These are phyloP conservation scores for Trididemnum clinides DNA, from an alignment of 23 tunicate genomes.

Conservation along the genomic window DNA sequence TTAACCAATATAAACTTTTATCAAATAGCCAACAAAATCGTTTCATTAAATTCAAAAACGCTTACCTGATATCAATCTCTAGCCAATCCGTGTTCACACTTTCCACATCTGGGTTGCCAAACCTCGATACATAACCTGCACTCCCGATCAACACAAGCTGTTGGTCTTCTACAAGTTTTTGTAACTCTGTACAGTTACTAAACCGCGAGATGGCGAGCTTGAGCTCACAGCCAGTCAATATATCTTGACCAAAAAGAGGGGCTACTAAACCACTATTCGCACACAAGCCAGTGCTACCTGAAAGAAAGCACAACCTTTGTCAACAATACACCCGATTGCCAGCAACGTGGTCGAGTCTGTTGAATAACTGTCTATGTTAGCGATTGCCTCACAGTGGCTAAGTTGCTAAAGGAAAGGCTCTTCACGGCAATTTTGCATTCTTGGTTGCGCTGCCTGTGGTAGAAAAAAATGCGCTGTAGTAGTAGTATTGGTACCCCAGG, in stretches of 20 bases:
- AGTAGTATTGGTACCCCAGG: too few relatives aligned
- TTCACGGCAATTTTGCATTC: too few relatives aligned
- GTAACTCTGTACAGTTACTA: slow-evolving; percentile 41
- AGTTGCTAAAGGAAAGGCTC: too few relatives aligned
- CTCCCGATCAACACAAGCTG: slow-evolving; percentile 54
- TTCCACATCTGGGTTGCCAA: slow-evolving; percentile 56
- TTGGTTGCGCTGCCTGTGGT: too few relatives aligned
- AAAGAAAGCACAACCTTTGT: not conserved
- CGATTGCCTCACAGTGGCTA: too few relatives aligned
- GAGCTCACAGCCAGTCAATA: slow-evolving; percentile 53
- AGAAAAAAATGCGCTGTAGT: too few relatives aligned
- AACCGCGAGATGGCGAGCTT: slow-evolving; percentile 18
- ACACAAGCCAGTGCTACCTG: slow-evolving; percentile 46
- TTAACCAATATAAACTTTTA: too few relatives aligned
- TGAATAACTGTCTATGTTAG: too few relatives aligned
- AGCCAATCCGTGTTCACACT: slow-evolving; percentile 46
- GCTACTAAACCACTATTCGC: slow-evolving; percentile 10
- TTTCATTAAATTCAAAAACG: too few relatives aligned
- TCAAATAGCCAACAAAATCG: too few relatives aligned
- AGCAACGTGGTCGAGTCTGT: too few relatives aligned
- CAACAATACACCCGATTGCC: too few relatives aligned
- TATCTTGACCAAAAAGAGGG: slow-evolving; percentile 64
- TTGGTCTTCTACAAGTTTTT: slow-evolving; percentile 41
- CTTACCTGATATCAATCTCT: not conserved
- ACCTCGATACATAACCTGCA: slow-evolving; percentile 46